Base-by-base conservation (phyloP, 2,888 invertebrate genomes). In the Maniola hyperantus region DNA sequence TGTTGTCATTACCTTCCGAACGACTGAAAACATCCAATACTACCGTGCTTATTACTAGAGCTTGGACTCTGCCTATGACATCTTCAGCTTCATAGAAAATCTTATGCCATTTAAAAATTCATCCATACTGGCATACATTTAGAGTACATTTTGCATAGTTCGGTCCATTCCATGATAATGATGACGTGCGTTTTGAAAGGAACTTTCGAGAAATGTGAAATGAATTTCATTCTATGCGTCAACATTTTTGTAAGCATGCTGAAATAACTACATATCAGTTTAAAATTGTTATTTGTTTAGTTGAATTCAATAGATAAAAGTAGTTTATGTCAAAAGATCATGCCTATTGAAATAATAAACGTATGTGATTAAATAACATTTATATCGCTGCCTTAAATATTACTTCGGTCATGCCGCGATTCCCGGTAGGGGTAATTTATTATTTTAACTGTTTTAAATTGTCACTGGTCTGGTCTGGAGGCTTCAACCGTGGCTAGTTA, bases 41-140 rank as follows among this genome's bases (percentile, higher is more conserved):
- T 57, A 36, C 55, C 70, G n/a, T n/a, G n/a, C n/a, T 66, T 70
- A 68, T 68, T 70, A 70, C 55, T 53, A 54, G 20, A 51, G 51
- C 66, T 51, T 64, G 65, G 62, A 68, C 65, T 34, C 70, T 68
- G 70, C 36, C 58, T 68, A 51, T 68, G 68, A 70, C 70, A 70
- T 68, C 68, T 65, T 68, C 53, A 64, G 46, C 64, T 26, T 63
- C 51, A 68, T 46, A 70, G 46, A 61, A 70, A 54, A 50, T 48
- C 20, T 36, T 18, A 53, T 44, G 15, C 10, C 6, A 34, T 20
- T 54, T 34, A 8, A 2, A 68, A 55, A 55, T 64, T 61, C 54
- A 59, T 51, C 48, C 63, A 57, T 66, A 60, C 7, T 4, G 0
- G 4, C 0, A 44, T 42, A 34, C 0, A 8, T 0, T 18, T 70